phyloP scores from a whole-genome alignment of 2,797 vertebrate species.

The Dermochelys coriacea region DNA sequence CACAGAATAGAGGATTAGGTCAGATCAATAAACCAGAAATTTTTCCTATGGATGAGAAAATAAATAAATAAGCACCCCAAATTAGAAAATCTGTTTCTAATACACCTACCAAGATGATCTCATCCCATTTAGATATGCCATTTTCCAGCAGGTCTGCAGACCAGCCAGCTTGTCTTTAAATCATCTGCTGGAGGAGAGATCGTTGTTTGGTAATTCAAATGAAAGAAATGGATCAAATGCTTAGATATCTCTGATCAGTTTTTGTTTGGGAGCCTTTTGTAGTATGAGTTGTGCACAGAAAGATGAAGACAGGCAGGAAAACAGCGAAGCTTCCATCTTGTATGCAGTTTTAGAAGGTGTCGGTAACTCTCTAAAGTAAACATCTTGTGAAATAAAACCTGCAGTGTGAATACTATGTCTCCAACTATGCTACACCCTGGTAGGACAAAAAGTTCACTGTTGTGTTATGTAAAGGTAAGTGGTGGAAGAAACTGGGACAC shows the following conservation, averaged over 20 bases:
- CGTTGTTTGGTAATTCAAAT: neutral
- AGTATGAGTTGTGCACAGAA: neutral
- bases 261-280: neutral
- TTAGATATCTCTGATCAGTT: neutral
- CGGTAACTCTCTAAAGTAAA: neutral
- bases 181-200: neutral
- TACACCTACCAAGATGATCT: neutral
- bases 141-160: neutral
- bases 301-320: neutral
- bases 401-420: rapidly evolving
- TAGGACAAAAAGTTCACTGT: neutral
- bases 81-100: neutral
- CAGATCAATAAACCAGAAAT: neutral
- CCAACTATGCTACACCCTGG: neutral
- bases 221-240: neutral
- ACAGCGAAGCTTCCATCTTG: neutral
- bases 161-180: neutral
- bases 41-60: neutral
- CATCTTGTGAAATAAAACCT: neutral
- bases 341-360: neutral
- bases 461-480: neutral
- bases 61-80: neutral
- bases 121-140: neutral
- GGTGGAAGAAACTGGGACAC: neutral
- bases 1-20: neutral